Evolutionary conservation across 1,140 invertebrate species (phyloP), one percentile per base, ranked within the genome.

Genomic region (Nephila pilipes): DNA sequence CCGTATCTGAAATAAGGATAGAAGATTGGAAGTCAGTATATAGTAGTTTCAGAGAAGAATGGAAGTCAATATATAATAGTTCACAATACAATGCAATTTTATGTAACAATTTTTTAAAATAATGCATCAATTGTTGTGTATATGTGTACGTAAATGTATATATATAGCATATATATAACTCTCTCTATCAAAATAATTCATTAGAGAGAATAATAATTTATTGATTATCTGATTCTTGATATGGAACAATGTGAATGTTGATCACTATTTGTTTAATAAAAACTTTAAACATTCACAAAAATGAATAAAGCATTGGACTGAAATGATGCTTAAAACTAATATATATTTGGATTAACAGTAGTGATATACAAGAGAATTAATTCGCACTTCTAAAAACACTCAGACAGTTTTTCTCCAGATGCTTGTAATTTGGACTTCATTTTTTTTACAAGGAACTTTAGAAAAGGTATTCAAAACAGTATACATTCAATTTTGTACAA

Each of bases 161-260:
- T 46, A 46, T 46, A 6, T 46, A 46, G 12, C 46, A 10, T 10
- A 10, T 46, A 46, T 46, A 16, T 75, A 5, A 36, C 32, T 32
- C 6, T 75, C 29, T 75, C 32, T 32, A 75, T 20, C 6, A 75
- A 75, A 75, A 75, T 36, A 75, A 75, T 20, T 25, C 14, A 25
- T 12, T 65, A 14, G 10, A 75, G 65, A 75, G 32, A 16, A 75
- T 29, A 36, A 6, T 75, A 75, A 75, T 32, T 75, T 75, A 29
- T 36, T 75, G 69, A 75, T 75, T 75, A 75, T 75, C 69, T 16
- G 32, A 75, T 75, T 32, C 18, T 75, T 75, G 69, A 75, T 75
- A 75, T 75, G 69, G 69, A 75, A 75, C 29, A 75, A 75, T 75
- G 69, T 75, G 69, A 75, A 75, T 75, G 29, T 75, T 29, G 36